These are phyloP conservation scores for Pitangus sulphuratus DNA, from an alignment of 2,797 vertebrate species.

Conservation along the genomic window DNA sequence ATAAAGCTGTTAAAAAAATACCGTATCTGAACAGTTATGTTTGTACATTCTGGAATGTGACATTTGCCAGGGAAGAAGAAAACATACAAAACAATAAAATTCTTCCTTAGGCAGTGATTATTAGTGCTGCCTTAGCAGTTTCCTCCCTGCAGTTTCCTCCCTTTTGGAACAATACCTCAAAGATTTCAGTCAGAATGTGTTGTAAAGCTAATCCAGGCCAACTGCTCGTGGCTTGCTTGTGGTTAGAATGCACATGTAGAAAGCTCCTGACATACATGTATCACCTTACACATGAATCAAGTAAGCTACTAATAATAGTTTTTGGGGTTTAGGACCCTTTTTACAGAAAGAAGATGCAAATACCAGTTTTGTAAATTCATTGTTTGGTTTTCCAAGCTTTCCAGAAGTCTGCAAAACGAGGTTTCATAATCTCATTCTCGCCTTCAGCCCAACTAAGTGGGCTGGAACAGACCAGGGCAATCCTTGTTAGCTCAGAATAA, in stretches of 20 bases:
- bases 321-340: neutral
- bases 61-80: slow-evolving; percentile 12
- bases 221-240: neutral
- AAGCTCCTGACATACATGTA: neutral
- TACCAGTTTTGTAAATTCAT: neutral
- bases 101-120: slow-evolving; percentile 21
- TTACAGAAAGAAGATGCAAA: neutral
- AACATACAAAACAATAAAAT: slow-evolving; percentile 8
- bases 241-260: neutral
- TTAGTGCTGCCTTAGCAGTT: slow-evolving; percentile 32
- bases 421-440: neutral
- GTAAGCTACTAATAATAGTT: neutral
- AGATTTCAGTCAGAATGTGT: neutral
- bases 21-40: neutral
- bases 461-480: neutral
- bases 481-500: neutral
- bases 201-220: neutral
- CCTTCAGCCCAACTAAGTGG: neutral
- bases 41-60: neutral
- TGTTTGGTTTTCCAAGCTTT: neutral
- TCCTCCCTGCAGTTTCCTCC: slow-evolving; percentile 54
- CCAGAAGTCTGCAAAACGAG: neutral
- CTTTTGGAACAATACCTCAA: slow-evolving; percentile 28
- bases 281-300: neutral
- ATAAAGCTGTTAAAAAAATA: neutral